Percentiles rank a stretch among this genome's conserved stretches.
phyloP scores from a whole-genome alignment of 1,140 invertebrate species.

The Frieseomelitta varia region DNA sequence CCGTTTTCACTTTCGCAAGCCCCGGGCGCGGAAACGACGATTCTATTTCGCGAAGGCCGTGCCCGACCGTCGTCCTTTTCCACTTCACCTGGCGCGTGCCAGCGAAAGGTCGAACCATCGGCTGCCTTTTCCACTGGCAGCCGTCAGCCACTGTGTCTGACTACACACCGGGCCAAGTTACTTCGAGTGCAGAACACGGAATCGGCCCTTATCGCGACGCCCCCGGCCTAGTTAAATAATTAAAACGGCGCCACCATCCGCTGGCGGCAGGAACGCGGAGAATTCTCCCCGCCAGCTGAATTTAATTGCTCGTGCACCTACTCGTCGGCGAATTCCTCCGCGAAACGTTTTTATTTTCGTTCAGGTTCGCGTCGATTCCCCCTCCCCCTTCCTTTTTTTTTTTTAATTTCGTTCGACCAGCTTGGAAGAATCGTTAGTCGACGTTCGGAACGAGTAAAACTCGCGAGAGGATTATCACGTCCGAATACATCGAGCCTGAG shows the following conservation, averaged over 20 bases:
- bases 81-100: background rate
- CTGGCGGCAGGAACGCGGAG: background rate
- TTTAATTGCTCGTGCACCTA: background rate
- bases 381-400: too few relatives aligned
- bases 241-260: background rate
- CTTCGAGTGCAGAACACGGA: background rate
- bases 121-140: background rate
- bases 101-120: background rate
- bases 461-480: background rate
- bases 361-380: background rate
- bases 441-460: background rate
- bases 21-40: background rate
- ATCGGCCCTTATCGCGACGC: background rate
- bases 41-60: background rate
- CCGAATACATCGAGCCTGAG: too few relatives aligned
- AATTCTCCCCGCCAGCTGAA: background rate
- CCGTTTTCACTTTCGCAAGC: background rate
- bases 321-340: background rate
- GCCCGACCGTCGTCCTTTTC: background rate
- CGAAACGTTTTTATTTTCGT: background rate
- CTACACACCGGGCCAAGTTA: background rate
- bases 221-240: constrained; percentile 1
- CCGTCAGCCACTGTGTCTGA: constrained; percentile 1
- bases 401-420: background rate
- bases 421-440: background rate